These are phyloP conservation scores for Etheostoma cragini DNA, from an alignment of 2,113 vertebrate genomes.

Conservation along the genomic window DNA sequence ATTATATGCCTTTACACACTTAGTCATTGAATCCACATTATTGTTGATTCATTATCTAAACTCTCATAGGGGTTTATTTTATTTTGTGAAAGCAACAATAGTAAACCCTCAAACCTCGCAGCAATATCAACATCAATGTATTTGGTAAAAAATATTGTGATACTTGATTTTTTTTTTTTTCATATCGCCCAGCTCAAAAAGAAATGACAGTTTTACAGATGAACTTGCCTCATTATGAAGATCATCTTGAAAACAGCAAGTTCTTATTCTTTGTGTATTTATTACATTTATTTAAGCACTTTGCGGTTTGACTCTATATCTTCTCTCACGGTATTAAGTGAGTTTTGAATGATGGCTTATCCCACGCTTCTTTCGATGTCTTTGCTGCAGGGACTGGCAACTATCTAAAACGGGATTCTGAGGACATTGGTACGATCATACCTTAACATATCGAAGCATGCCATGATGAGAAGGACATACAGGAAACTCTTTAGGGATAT, in stretches of 20 bases:
- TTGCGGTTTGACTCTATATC: slow-evolving; percentile 2
- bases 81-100: no score
- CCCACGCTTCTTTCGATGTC: not conserved
- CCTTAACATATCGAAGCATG: slow-evolving; percentile 4
- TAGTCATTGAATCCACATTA: no score
- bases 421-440: not conserved
- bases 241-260: not conserved
- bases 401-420: not conserved
- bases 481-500: not conserved
- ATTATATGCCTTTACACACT: no score
- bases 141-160: no score
- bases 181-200: no score
- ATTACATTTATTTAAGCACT: not conserved
- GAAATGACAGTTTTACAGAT: not conserved
- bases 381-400: not conserved
- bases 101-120: no score
- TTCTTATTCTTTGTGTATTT: not conserved
- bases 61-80: no score
- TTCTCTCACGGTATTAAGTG: not conserved
- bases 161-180: no score
- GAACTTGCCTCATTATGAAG: not conserved
- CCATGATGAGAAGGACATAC: not conserved
- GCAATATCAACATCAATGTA: no score
- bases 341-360: not conserved
- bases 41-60: no score